phyloP scores from a whole-genome alignment of 2,113 vertebrate species.

The Delphinus delphis region DNA sequence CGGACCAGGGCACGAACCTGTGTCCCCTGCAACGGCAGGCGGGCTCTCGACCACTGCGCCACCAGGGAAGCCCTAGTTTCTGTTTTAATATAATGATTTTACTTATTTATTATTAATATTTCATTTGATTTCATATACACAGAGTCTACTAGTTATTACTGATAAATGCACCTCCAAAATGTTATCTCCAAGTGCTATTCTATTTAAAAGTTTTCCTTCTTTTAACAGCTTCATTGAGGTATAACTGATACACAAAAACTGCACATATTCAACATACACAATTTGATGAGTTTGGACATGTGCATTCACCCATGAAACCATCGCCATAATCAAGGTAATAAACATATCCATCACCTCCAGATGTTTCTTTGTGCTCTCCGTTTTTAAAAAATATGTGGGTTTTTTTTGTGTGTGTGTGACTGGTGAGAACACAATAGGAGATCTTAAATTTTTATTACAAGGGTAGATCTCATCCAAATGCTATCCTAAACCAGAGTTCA shows the following conservation, averaged over 20 bases:
- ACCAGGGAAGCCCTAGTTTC: neutral
- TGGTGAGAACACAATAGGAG: neutral
- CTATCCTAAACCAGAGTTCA: neutral
- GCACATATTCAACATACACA: neutral
- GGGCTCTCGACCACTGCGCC: too few species aligned
- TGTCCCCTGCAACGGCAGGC: too few species aligned
- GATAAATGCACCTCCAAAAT: neutral
- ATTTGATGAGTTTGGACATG: neutral
- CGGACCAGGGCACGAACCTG: too few species aligned
- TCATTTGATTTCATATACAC: neutral
- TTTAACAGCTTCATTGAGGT: neutral
- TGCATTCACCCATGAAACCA: neutral
- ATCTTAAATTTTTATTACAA: neutral
- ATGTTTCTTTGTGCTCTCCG: neutral
- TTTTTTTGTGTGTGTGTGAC: neutral
- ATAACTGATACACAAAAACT: neutral
- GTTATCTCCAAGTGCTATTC: constrained; percentile 17
- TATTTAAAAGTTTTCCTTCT: neutral
- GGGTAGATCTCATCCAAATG: constrained; percentile 11
- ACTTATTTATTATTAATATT: neutral
- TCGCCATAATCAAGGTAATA: neutral
- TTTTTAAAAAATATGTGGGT: neutral
- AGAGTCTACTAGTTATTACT: constrained; percentile 9
- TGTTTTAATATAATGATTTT: neutral
- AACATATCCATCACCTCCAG: neutral